Evolutionary conservation across 2,797 vertebrate species (phyloP).

Genomic region (Gallinago nigripennis): DNA sequence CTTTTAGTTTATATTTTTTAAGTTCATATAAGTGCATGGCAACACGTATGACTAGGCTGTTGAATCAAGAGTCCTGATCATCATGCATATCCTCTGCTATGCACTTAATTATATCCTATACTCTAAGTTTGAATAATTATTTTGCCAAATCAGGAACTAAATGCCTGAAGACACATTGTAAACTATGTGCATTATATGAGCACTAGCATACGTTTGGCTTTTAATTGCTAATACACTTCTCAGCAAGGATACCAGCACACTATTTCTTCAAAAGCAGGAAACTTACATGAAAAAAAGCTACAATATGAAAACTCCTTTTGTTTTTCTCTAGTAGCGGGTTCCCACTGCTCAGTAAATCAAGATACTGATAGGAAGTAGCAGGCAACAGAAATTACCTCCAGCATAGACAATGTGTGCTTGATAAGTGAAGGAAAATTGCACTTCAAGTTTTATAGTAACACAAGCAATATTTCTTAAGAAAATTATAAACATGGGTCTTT

Average conservation of each 20-base stretch:
- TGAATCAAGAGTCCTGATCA: background rate
- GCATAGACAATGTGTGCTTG: background rate
- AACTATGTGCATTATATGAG: background rate
- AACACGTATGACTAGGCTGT: background rate
- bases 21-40: background rate
- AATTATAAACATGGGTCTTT: background rate
- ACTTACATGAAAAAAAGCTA: background rate
- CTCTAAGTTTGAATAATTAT: background rate
- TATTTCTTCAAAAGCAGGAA: background rate
- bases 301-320: background rate
- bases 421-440: background rate
- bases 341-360: slow-evolving; percentile 18
- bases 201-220: background rate
- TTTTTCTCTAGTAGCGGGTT: background rate
- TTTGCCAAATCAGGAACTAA: background rate
- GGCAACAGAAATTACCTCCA: slow-evolving; percentile 4
- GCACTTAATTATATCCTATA: background rate
- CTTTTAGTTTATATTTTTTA: background rate
- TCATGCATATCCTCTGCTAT: background rate
- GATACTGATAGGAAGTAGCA: background rate
- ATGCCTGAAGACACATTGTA: background rate
- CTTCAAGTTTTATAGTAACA: background rate
- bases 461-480: background rate
- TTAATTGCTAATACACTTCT: background rate
- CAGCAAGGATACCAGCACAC: background rate